phyloP scores from a whole-genome alignment of 2,113 vertebrate genomes.

The Solea senegalensis region DNA sequence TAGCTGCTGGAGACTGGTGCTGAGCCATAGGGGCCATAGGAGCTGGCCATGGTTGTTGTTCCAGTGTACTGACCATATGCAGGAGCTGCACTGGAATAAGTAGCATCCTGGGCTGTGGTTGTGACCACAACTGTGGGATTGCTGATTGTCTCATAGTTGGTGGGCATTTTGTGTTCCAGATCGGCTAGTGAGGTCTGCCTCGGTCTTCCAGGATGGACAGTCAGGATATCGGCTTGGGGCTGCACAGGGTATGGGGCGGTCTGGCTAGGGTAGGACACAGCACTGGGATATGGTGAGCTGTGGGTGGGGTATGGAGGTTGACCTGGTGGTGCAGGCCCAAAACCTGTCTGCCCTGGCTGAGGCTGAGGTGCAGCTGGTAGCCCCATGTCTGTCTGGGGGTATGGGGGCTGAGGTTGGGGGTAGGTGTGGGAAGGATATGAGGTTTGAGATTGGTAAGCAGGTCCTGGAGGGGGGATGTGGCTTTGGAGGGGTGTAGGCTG shows the following conservation, averaged over 20 bases:
- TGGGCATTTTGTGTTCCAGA: constrained; percentile 94
- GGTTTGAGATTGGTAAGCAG: constrained; percentile 83
- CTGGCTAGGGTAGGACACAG: constrained; percentile 84
- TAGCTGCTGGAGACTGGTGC: constrained; percentile 78
- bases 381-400: constrained; percentile 85
- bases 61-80: constrained; percentile 79
- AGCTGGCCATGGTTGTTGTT: constrained; percentile 75
- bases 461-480: constrained; percentile 81
- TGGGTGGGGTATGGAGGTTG: constrained; percentile 87
- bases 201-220: constrained; percentile 87
- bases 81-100: constrained; percentile 74
- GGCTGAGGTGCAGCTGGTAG: constrained; percentile 78
- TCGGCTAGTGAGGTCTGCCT: constrained; percentile 93
- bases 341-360: constrained; percentile 84
- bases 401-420: constrained; percentile 83
- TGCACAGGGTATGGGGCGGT: constrained; percentile 83
- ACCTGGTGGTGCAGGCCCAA: constrained; percentile 82
- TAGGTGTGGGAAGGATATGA: constrained; percentile 86
- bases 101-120: constrained; percentile 83
- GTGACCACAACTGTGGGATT: constrained; percentile 85
- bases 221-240: constrained; percentile 81
- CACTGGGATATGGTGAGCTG: constrained; percentile 84
- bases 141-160: constrained; percentile 94
- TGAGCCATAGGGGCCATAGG: constrained; percentile 78
- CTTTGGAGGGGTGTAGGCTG: constrained; percentile 86